These are phyloP conservation scores for Blastomussa wellsi DNA, from an alignment of 92 coral and sea anemone genomes.

Conservation along the genomic window DNA sequence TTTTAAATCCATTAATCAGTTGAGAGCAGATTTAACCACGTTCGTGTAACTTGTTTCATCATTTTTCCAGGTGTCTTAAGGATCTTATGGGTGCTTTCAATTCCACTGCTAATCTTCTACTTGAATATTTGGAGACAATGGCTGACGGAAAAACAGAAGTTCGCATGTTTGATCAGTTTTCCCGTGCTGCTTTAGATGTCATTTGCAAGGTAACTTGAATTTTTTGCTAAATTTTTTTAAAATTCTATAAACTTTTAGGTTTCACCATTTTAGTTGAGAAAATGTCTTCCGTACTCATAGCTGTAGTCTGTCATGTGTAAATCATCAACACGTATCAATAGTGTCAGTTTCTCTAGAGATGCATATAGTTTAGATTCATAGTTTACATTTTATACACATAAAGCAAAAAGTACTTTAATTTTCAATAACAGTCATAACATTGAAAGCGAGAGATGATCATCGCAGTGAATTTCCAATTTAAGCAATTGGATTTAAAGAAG, in stretches of 20 bases:
- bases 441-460: too few relatives aligned
- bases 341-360: too few relatives aligned
- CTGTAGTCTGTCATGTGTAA: too few relatives aligned
- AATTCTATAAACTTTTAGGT: too few relatives aligned
- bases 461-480: too few relatives aligned
- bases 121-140: constrained; percentile 52
- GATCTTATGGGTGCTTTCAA: constrained; percentile 74
- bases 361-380: too few relatives aligned
- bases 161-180: constrained; percentile 61
- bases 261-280: neutral
- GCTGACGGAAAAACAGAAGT: constrained; percentile 66
- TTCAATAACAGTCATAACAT: too few relatives aligned
- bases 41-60: neutral
- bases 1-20: neutral
- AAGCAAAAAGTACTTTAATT: too few relatives aligned
- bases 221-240: too few relatives aligned
- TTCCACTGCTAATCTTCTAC: constrained; percentile 61
- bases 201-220: constrained; percentile 65
- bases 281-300: neutral
- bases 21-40: neutral
- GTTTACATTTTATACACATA: too few relatives aligned
- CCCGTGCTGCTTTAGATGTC: constrained; percentile 72
- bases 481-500: too few relatives aligned
- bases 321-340: too few relatives aligned
- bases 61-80: constrained; percentile 48